Conservation (phyloP, 2,113 vertebrate genomes). For the Halichoerus grypus region DNA sequence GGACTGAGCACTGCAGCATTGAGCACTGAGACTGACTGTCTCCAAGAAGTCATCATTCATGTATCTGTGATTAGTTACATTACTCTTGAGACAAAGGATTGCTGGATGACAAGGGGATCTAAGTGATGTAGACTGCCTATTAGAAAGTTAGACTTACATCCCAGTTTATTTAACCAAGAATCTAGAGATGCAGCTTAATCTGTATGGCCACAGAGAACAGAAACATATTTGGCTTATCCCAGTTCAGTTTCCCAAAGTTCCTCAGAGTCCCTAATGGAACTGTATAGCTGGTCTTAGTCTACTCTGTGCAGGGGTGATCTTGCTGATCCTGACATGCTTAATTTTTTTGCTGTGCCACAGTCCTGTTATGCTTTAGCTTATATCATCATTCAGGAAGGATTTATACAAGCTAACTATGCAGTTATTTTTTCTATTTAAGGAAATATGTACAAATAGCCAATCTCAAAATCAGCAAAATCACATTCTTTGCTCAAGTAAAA, state of each 20-base stretch:
- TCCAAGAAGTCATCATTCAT: neutral
- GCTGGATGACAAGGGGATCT: neutral
- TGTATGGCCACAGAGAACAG: neutral
- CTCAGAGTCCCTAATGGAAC: neutral
- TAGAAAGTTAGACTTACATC: neutral
- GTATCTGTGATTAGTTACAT: neutral
- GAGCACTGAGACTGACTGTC: neutral
- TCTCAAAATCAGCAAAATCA: neutral
- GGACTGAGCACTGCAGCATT: neutral
- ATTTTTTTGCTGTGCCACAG: neutral
- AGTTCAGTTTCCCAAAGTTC: neutral
- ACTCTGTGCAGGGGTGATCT: neutral
- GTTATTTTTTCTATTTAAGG: constrained; percentile 4
- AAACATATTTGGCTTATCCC: neutral
- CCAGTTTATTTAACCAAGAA: neutral
- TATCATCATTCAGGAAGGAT: neutral
- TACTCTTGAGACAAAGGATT: neutral
- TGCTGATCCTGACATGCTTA: neutral
- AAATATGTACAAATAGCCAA: neutral
- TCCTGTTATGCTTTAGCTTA: neutral
- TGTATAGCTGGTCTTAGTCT: neutral
- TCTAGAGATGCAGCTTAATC: neutral
- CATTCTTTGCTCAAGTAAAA: neutral
- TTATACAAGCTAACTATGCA: neutral
- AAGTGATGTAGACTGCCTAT: neutral